Conservation (phyloP, 1,140 invertebrate species). For the Heliothis virescens region DNA sequence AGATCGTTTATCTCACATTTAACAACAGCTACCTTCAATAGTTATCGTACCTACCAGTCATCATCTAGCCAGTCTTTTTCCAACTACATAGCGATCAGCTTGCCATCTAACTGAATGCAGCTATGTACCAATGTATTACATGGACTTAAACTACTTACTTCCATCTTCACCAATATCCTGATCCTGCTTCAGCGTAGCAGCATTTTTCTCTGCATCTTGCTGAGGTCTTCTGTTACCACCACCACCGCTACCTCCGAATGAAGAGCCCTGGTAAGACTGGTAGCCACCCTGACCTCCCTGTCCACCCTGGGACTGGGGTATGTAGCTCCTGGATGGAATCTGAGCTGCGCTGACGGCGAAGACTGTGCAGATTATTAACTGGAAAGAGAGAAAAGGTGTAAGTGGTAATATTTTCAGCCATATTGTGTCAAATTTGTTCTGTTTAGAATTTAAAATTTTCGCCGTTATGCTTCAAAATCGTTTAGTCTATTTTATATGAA, state of each 20-base stretch:
- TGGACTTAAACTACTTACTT: conserved; percentile 51
- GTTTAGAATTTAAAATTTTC: too few species aligned
- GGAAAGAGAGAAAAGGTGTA: neutral
- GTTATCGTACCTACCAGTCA: too few species aligned
- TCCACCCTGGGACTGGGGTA: conserved; percentile 52
- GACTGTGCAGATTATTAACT: conserved; percentile 57
- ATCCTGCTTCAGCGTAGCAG: conserved; percentile 68
- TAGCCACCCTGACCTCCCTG: conserved; percentile 35
- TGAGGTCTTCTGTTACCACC: conserved; percentile 66
- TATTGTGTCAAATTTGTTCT: too few species aligned
- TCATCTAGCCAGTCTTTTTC: too few species aligned
- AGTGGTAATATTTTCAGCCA: neutral
- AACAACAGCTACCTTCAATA: too few species aligned
- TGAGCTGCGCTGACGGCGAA: conserved; percentile 62
- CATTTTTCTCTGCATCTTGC: conserved; percentile 69
- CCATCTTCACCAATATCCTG: conserved; percentile 70
- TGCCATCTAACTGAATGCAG: too few species aligned
- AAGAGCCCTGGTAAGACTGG: conserved; percentile 14
- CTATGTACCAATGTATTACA: too few species aligned
- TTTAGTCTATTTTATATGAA: too few species aligned
- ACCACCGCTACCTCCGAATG: conserved; percentile 32
- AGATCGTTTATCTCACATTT: too few species aligned
- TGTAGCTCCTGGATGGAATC: conserved; percentile 63
- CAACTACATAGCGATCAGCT: too few species aligned
- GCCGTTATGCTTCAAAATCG: too few species aligned